Evolutionary conservation across 2,797 vertebrate genomes (phyloP), one percentile per base, ranked within the genome.

Genomic region (Paguma larvata): DNA sequence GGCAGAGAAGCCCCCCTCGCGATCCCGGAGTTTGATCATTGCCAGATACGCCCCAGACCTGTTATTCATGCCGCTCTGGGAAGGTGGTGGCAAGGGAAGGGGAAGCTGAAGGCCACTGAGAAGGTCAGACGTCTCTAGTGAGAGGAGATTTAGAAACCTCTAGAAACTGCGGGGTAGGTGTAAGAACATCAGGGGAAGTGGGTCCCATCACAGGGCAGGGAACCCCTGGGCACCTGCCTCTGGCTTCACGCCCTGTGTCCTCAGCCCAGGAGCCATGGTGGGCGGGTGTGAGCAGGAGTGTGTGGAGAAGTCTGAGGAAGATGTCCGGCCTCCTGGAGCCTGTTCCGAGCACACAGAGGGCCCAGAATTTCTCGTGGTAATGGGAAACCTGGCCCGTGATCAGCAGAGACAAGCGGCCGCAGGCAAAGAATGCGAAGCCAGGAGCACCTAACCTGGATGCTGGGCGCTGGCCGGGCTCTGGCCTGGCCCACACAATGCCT

Each of bases 381-480:
- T 56, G 53, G 53, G 19, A 59, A 59, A 59, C 3, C 6, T 23
- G 72, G 72, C 73, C 51, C 51, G 21, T 21, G 34, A 88, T 77
- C 48, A 46, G 83, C 34, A 85, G 25, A 30, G 73, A 79, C 78
- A 94, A 85, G 95, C 73, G 89, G 38, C 89, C 78, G 27, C 72
- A 87, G 85, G 87, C 70, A 72, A 91, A 63, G 93, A 94, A 79
- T 73, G 73, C 4, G 7, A 85, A 86, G 59, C 78, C n/a, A 70
- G 46, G 13, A 63, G 84, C 87, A 68, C 85, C 38, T 23, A 72
- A 72, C 56, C 41, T 85, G 84, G 80, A 67, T 56, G n/a, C 51
- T 77, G 95, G 80, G 62, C 68, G 46, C 86, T 44, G 68, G 77
- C 84, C 93, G 93, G 77, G 67, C 63, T 88, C 34, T 82, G 46